These are phyloP conservation scores for Pristionchus mayeri DNA, from an alignment of 2,888 invertebrate genomes.

Conservation along the genomic window DNA sequence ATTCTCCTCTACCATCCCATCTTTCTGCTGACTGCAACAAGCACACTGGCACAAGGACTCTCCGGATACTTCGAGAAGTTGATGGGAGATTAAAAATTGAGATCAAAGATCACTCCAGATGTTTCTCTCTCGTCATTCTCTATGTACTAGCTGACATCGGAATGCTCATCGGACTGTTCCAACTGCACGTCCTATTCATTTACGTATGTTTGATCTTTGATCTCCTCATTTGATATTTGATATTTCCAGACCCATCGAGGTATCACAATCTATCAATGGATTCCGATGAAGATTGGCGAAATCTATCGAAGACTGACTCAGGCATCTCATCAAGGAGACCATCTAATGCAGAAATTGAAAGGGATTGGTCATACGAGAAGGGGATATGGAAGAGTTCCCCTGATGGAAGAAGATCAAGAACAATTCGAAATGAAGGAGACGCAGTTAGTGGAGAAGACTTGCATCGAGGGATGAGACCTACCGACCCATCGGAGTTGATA, in stretches of 20 bases:
- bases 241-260: background rate
- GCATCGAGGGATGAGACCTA: background rate
- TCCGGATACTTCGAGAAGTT: constrained; percentile 12
- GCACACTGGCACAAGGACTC: background rate
- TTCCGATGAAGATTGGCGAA: background rate
- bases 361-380: background rate
- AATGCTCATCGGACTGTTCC: background rate
- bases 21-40: background rate
- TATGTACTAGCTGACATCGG: background rate
- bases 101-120: too few species aligned
- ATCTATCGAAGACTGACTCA: background rate
- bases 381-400: background rate
- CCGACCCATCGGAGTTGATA: too few species aligned
- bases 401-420: constrained; percentile 10
- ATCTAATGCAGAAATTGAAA: background rate
- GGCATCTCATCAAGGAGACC: background rate
- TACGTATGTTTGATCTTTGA: background rate
- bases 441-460: background rate
- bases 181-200: background rate
- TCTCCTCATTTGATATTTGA: background rate
- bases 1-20: too few species aligned
- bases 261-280: background rate
- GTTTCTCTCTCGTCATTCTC: background rate
- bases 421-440: background rate
- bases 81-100: background rate